Base-by-base conservation (phyloP, 2,113 vertebrate species). In the Anoplopoma fimbria region DNA sequence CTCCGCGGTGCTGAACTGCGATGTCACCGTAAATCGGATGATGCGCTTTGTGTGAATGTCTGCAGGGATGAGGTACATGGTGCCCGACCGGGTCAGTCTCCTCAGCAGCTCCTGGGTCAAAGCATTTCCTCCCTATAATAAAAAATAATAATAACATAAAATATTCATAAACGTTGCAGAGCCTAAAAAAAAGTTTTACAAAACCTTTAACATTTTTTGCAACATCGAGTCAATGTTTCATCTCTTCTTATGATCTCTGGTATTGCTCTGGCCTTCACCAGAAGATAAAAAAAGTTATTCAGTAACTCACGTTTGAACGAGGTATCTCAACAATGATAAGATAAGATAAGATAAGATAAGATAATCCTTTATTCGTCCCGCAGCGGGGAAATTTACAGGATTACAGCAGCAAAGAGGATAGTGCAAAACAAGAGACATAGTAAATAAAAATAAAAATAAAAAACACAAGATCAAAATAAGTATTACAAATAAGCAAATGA, bases 21-120 rank as follows among this genome's bases (percentile, higher is more conserved):
- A 99, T 0, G 98, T 99, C 85, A 99, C 97, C 0, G 97, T 95
- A 74, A 99, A 99, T 74, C 98, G 96, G 76, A 99, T 97, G 81
- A 99, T 98, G 81, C 97, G 81, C 87, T 97, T 97, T 85, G 95
- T 95, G 51, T 81, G 89, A 76, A 99, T 85, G 4, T 96, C 96
- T 4, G 97, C 97, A 0, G 97, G 97, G 79, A 99, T 96, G 75
- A 99, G 96, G 91, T 97, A 99, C 89, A 99, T 96, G 72, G n/a
- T 95, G 34, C 97, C 97, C 0, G 95, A 96, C 49, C 93, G 94
- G 38, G 95, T 97, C 40, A 99, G 88, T 69, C 97, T 96, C 71
- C 95, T 93, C 79, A 99, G 83, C 62, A 99, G 93, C 70, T 97
- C 95, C 92, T 99, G 96, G 13, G 98, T 99, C 90, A 96, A 91